A percentile compares a stretch with the other conserved stretches of the same genome.
Evolutionary conservation across 1,140 invertebrate species (phyloP).

Genomic region (Scaptodrosophila lebanonensis): DNA sequence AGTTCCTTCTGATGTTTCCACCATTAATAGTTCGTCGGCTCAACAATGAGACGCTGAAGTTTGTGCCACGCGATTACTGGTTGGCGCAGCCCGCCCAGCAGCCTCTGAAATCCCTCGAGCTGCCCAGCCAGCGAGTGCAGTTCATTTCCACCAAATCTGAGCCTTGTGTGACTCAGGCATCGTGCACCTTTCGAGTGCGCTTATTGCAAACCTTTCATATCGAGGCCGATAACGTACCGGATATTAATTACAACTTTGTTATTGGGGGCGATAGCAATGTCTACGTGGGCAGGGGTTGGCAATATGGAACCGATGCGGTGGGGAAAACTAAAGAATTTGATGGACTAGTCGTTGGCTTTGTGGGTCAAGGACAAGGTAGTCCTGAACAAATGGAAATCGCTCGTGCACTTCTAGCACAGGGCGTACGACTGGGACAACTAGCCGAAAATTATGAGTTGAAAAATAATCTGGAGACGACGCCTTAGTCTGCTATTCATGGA

Average conservation of each 20-base stretch:
- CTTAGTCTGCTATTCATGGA: too few relatives aligned
- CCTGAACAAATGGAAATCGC: slow-evolving; percentile 28
- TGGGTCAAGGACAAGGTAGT: slow-evolving; percentile 21
- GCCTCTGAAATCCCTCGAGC: slow-evolving; percentile 60
- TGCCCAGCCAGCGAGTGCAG: slow-evolving; percentile 77
- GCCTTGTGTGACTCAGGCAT: slow-evolving; percentile 38
- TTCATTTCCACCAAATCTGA: slow-evolving; percentile 41
- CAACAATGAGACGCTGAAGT: slow-evolving; percentile 53
- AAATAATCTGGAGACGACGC: slow-evolving; percentile 71
- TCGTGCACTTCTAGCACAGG: slow-evolving; percentile 77
- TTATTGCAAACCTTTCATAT: slow-evolving; percentile 82
- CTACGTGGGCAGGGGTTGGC: slow-evolving; percentile 85
- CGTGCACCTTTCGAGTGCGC: slow-evolving; percentile 69
- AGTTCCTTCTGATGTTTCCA: background rate
- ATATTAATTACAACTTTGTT: slow-evolving; percentile 87
- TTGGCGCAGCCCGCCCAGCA: slow-evolving; percentile 79
- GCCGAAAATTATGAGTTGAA: slow-evolving; percentile 80
- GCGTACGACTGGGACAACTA: slow-evolving; percentile 79
- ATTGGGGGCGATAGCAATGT: slow-evolving; percentile 85
- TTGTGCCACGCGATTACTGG: slow-evolving; percentile 80
- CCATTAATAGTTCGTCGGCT: slow-evolving; percentile 52
- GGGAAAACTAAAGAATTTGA: background rate
- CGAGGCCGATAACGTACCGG: slow-evolving; percentile 78
- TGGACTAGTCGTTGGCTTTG: slow-evolving; percentile 39
- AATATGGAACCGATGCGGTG: slow-evolving; percentile 72